Conservation (phyloP, 23 tunicate species). For the Oikopleura vanhoeffeni region DNA sequence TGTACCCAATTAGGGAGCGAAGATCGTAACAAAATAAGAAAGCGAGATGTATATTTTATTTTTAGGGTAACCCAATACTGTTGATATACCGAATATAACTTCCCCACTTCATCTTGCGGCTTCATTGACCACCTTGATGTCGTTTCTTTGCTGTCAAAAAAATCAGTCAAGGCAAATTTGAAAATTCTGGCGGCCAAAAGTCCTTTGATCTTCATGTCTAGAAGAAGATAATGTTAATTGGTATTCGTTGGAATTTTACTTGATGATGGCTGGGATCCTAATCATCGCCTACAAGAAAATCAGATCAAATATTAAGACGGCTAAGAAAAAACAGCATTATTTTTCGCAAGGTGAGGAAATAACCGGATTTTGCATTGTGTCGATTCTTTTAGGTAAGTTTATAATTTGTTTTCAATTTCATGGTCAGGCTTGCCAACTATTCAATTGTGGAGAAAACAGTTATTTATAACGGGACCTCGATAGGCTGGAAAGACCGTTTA, state of each 20-base stretch:
- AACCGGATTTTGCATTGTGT: neutral
- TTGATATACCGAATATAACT: neutral
- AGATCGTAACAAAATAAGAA: too few species aligned
- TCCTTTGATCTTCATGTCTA: neutral
- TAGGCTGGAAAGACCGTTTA: too few species aligned
- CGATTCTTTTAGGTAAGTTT: neutral
- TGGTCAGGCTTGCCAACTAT: too few species aligned
- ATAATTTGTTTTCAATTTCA: too few species aligned
- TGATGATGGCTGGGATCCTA: constrained; percentile 8
- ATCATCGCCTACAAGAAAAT: neutral
- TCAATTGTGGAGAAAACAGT: too few species aligned
- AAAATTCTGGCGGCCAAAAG: neutral
- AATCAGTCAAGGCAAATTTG: neutral
- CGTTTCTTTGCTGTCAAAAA: neutral
- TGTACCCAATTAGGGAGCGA: too few species aligned
- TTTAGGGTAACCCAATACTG: neutral
- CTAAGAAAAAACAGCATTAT: neutral
- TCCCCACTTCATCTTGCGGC: constrained; percentile 3
- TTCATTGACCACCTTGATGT: neutral
- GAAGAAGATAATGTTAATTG: neutral
- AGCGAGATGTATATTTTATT: neutral
- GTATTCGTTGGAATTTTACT: neutral
- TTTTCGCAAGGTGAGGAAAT: neutral
- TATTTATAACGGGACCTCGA: too few species aligned
- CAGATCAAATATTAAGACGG: neutral